A percentile compares a stretch with the other conserved stretches of the same genome.
phyloP scores from a whole-genome alignment of 2,888 invertebrate species.

The Mesochorus sp. region DNA sequence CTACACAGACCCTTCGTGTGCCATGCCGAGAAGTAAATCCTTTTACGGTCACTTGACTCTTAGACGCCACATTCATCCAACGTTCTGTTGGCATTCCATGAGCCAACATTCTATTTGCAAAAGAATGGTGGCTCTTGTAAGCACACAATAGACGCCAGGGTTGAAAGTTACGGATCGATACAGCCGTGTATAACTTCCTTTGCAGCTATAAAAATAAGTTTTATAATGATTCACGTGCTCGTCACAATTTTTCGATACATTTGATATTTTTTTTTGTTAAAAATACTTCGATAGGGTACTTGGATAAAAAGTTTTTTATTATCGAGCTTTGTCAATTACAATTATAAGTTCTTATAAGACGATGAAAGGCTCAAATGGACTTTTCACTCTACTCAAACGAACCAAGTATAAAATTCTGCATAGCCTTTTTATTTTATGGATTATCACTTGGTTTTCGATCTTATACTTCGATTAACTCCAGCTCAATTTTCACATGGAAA shows the following conservation, averaged over 20 bases:
- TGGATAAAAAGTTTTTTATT: too few relatives aligned
- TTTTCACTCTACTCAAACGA: too few relatives aligned
- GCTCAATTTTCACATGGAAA: too few relatives aligned
- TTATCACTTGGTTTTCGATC: too few relatives aligned
- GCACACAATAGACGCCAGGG: not conserved
- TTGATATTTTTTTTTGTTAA: not conserved
- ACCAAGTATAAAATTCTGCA: too few relatives aligned
- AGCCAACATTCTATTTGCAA: slow-evolving; percentile 44
- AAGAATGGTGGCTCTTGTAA: slow-evolving; percentile 40
- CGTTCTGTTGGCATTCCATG: slow-evolving; percentile 36
- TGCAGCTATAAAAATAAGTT: slow-evolving; percentile 12
- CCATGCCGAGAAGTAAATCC: slow-evolving; percentile 44
- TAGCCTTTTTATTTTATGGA: too few relatives aligned
- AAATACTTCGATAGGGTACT: too few relatives aligned
- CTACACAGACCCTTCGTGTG: not conserved
- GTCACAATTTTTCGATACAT: slow-evolving; percentile 24
- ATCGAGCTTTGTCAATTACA: too few relatives aligned
- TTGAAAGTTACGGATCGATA: slow-evolving; percentile 31
- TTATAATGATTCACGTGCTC: slow-evolving; percentile 35
- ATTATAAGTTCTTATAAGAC: too few relatives aligned
- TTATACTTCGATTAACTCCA: too few relatives aligned
- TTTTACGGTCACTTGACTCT: slow-evolving; percentile 63
- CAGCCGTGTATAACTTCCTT: slow-evolving; percentile 4
- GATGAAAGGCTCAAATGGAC: too few relatives aligned
- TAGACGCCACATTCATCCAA: slow-evolving; percentile 33